These are phyloP conservation scores for Nemurella pictetii DNA, from an alignment of 2,888 invertebrate genomes.

Conservation along the genomic window DNA sequence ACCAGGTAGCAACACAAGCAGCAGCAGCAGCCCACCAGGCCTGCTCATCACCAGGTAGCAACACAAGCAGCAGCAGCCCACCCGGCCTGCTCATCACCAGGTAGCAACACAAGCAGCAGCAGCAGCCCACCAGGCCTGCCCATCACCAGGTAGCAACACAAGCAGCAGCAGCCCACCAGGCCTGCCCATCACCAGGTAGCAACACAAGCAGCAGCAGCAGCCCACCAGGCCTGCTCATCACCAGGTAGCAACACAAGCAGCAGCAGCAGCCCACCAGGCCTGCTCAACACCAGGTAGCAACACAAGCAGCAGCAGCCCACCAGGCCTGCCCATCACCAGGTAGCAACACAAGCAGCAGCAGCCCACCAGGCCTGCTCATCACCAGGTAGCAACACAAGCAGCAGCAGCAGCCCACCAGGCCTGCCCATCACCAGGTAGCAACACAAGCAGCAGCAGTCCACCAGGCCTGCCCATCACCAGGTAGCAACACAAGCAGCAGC, in stretches of 20 bases:
- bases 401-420: too few species aligned
- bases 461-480: slow-evolving; percentile 58
- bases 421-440: too few species aligned
- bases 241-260: too few species aligned
- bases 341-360: too few species aligned
- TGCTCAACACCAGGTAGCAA: slow-evolving; percentile 58
- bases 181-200: slow-evolving; percentile 58
- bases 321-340: too few species aligned
- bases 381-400: slow-evolving; percentile 52
- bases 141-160: too few species aligned
- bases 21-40: too few species aligned
- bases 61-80: too few species aligned
- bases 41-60: too few species aligned
- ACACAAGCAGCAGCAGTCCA: too few species aligned
- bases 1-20: slow-evolving; percentile 52
- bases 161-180: slow-evolving; percentile 46
- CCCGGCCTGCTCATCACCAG: slow-evolving; percentile 58
- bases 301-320: background rate
- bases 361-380: slow-evolving; percentile 53
- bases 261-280: slow-evolving; percentile 46
- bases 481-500: slow-evolving; percentile 46
- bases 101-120: slow-evolving; percentile 46
- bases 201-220: background rate
- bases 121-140: too few species aligned
- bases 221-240: too few species aligned